Base-by-base conservation (phyloP, 1,140 invertebrate species). In the Lepeophtheirus salmonis region DNA sequence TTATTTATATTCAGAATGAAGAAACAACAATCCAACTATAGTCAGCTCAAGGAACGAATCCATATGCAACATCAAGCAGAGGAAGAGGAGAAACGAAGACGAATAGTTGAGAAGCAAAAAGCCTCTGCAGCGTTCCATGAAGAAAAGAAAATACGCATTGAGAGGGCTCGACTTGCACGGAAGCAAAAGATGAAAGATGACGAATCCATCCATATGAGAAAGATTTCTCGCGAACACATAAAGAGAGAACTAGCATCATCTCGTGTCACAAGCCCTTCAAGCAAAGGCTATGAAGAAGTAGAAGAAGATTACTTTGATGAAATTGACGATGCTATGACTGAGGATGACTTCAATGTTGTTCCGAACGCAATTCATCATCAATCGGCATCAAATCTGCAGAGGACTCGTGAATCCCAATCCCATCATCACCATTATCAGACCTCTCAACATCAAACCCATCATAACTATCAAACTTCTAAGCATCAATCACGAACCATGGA, bases 11-110 rank as follows among this genome's bases (percentile, higher is more conserved):
- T n/a, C 13, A 57, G 55, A 24, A 61, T 61, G 59, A 52, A 30
- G 24, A 52, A 53, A 56, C 59, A 61, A 21, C 48, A 61, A 26
- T 14, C 17, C 24, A 20, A 60, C 10, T 61, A 61, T 61, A 50
- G 59, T 1, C 41, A 61, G 25, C 54, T 53, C 22, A 53, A 25
- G 24, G 14, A 25, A 4, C 20, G 25, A 41, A 17, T 57, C 20
- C 23, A 48, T 16, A 1, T 17, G 26, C 21, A 23, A 23, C 14
- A 54, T 14, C 2, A 20, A 2, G 23, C n/a, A 17, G 55, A 20
- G 16, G 13, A 23, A 26, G 55, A 57, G 26, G 30, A 41, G n/a
- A 41, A 41, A 10, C 30, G 30, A 41, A 41, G 30, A 41, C 6
- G 6, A n/a, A 41, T 41, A 6, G n/a, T 41, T 41, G 6, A 10